Conservation (phyloP, 2,888 invertebrate genomes). For the Laothoe populi region DNA sequence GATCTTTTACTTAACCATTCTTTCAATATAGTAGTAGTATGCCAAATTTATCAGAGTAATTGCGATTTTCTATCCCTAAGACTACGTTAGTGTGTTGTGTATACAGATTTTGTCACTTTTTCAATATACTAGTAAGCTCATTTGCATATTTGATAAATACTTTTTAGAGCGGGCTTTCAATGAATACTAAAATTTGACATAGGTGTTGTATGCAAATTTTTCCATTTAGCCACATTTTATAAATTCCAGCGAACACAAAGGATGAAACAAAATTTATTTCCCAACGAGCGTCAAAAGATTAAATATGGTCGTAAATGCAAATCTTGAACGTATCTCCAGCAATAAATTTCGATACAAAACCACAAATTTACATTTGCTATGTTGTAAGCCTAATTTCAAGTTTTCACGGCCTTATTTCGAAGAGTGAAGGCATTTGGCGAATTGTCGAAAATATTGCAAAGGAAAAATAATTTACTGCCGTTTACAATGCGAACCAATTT, state of each 20-base stretch:
- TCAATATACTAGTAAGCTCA: background rate
- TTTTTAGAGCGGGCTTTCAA: background rate
- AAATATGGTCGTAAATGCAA: conserved; percentile 34
- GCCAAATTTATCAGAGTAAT: too few relatives aligned
- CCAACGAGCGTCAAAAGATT: conserved; percentile 15
- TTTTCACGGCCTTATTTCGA: conserved; percentile 37
- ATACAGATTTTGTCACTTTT: background rate
- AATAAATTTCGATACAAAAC: conserved; percentile 39
- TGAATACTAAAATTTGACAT: background rate
- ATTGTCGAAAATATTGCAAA: conserved; percentile 30
- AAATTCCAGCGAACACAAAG: conserved; percentile 4
- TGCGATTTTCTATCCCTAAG: too few relatives aligned
- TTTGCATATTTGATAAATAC: background rate
- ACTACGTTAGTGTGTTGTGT: too few relatives aligned
- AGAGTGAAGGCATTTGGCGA: conserved; percentile 42
- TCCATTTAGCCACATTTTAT: conserved; percentile 38
- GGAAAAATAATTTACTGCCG: conserved; percentile 38
- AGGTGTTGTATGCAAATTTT: conserved; percentile 2
- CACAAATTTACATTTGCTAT: conserved; percentile 36
- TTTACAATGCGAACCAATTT: conserved; percentile 44
- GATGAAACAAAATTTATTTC: conserved; percentile 14
- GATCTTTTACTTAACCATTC: too few relatives aligned
- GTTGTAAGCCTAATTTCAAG: conserved; percentile 40
- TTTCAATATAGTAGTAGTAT: too few relatives aligned
- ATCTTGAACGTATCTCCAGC: conserved; percentile 35